phyloP scores from a whole-genome alignment of 1,140 invertebrate genomes.

The Drosophila sp. region DNA sequence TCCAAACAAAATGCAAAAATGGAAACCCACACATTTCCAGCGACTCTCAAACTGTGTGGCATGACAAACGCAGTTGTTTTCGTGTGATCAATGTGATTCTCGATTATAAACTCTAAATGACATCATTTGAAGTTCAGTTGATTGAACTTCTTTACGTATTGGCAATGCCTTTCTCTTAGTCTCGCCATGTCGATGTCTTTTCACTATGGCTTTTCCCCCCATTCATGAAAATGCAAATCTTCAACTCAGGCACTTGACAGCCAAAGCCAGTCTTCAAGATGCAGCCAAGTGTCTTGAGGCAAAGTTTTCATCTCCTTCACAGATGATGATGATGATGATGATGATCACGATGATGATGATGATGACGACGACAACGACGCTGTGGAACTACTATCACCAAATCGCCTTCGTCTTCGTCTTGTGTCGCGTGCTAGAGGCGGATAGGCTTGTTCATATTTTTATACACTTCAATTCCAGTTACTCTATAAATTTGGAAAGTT shows the following conservation, averaged over 20 bases:
- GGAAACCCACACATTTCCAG: conserved; percentile 59
- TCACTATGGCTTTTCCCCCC: conserved; percentile 33
- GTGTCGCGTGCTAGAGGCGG: conserved; percentile 71
- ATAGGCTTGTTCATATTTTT: conserved; percentile 63
- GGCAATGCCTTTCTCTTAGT: conserved; percentile 63
- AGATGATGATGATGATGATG: conserved; percentile 10
- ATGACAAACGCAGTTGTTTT: conserved; percentile 70
- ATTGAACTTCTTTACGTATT: conserved; percentile 44
- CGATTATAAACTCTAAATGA: conserved; percentile 60
- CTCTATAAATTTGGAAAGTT: conserved; percentile 14
- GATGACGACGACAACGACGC: conserved; percentile 13
- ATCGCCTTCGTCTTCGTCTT: conserved; percentile 31
- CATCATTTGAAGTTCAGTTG: conserved; percentile 60
- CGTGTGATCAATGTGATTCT: conserved; percentile 43
- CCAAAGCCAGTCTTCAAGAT: conserved; percentile 32
- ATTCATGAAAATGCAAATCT: conserved; percentile 79
- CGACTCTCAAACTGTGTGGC: conserved; percentile 59
- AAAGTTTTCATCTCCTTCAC: conserved; percentile 40
- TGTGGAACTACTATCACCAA: conserved; percentile 67
- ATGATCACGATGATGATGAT: conserved; percentile 24
- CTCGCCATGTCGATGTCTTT: conserved; percentile 39
- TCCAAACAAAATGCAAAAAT: conserved; percentile 42
- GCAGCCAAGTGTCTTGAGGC: conserved; percentile 70
- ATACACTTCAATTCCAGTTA: conserved; percentile 47
- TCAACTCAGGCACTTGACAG: conserved; percentile 62